phyloP scores from a whole-genome alignment of 1,140 invertebrate genomes.

The Bombyx mandarina region DNA sequence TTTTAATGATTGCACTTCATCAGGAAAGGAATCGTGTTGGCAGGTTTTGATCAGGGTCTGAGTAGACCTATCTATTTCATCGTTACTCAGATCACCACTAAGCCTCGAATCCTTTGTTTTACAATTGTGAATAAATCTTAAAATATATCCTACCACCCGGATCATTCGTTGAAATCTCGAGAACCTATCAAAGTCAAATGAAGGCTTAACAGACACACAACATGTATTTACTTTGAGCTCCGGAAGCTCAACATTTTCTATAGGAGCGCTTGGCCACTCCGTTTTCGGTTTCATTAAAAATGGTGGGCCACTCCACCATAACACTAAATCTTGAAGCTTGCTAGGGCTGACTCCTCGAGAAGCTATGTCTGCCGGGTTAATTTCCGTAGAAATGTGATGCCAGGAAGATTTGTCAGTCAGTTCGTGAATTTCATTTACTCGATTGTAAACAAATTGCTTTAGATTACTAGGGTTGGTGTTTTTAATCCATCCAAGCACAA shows the following conservation, averaged over 20 bases:
- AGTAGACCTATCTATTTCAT: not conserved
- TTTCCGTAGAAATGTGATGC: slow-evolving; percentile 1
- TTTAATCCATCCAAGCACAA: slow-evolving; percentile 17
- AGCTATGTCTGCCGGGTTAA: not conserved
- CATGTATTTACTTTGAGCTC: too few species aligned
- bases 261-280: not conserved
- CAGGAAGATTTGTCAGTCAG: slow-evolving; percentile 5
- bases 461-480: slow-evolving; percentile 6
- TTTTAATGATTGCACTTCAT: not conserved
- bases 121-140: not conserved
- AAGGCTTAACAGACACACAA: too few species aligned
- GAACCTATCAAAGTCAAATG: too few species aligned
- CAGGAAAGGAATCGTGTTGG: not conserved
- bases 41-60: not conserved
- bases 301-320: not conserved
- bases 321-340: not conserved
- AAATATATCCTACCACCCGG: not conserved
- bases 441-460: slow-evolving; percentile 18
- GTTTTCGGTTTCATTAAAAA: not conserved
- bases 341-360: not conserved
- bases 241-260: too few species aligned
- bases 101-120: not conserved
- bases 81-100: not conserved
- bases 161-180: too few species aligned
- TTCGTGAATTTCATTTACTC: slow-evolving; percentile 16